phyloP scores from a whole-genome alignment of 2,888 invertebrate genomes.

The Caenorhabditis doughertyi region DNA sequence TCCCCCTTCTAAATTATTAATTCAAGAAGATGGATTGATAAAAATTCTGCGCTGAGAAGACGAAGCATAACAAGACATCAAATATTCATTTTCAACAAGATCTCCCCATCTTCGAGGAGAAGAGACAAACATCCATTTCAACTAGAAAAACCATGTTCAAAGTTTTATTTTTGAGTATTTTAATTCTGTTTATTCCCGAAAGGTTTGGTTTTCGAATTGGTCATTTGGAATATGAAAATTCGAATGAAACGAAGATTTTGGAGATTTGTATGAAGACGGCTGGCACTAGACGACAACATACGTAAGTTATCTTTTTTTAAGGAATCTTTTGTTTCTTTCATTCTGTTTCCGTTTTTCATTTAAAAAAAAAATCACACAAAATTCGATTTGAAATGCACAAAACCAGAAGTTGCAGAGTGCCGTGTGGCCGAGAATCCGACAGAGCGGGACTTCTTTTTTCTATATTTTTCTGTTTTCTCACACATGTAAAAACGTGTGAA shows the following conservation, averaged over 20 bases:
- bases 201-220: constrained; percentile 46
- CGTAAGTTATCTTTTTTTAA: constrained; percentile 23
- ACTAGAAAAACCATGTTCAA: neutral
- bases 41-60: constrained; percentile 5
- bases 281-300: constrained; percentile 31
- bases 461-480: no score
- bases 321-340: no score
- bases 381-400: no score
- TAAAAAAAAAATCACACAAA: no score
- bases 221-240: constrained; percentile 57
- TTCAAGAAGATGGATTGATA: constrained; percentile 26
- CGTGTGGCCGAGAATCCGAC: no score
- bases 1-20: constrained; percentile 14
- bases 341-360: no score
- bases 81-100: constrained; percentile 19
- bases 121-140: constrained; percentile 5
- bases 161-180: neutral
- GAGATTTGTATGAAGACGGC: constrained; percentile 56
- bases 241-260: constrained; percentile 53
- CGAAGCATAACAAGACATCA: constrained; percentile 20
- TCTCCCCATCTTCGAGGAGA: neutral
- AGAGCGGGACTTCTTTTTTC: no score
- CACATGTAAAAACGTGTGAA: no score
- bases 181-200: neutral
- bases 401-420: no score